A percentile compares a stretch with the other conserved stretches of the same genome.
Conservation (phyloP, 2,888 invertebrate genomes). For the Merodon equestris region DNA sequence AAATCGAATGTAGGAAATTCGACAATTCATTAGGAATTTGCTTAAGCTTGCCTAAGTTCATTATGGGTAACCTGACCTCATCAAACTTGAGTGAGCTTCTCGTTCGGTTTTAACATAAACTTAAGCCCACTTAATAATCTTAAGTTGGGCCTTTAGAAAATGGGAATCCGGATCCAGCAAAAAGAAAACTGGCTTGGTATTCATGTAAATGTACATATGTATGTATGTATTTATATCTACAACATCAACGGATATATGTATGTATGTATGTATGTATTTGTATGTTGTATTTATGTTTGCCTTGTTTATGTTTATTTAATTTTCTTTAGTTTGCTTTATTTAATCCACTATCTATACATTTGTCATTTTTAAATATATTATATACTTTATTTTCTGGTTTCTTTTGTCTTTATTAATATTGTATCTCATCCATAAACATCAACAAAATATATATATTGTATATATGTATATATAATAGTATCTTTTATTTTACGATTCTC, state of each 20-base stretch:
- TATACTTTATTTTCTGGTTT: constrained; percentile 48
- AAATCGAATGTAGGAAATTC: too few species aligned
- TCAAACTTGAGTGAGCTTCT: too few species aligned
- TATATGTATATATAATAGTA: constrained; percentile 63
- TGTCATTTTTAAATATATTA: constrained; percentile 58
- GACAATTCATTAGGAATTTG: too few species aligned
- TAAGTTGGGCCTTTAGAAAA: too few species aligned
- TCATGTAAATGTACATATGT: constrained; percentile 70
- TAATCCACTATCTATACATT: constrained; percentile 71
- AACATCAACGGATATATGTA: constrained; percentile 73
- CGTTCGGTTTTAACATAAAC: too few species aligned
- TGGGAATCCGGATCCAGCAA: too few species aligned
- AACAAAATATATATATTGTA: constrained; percentile 75
- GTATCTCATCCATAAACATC: constrained; percentile 75
- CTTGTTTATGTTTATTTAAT: constrained; percentile 9
- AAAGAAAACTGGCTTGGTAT: constrained; percentile 62
- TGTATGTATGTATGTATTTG: constrained; percentile 59
- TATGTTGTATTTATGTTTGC: constrained; percentile 62
- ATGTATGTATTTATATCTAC: constrained; percentile 72
- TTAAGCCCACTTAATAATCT: too few species aligned
- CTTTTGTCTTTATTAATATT: constrained; percentile 37
- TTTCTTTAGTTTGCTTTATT: constrained; percentile 53
- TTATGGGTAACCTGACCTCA: too few species aligned
- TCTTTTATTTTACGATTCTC: constrained; percentile 1
- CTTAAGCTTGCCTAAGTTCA: too few species aligned